Base-by-base conservation (phyloP, 2,797 vertebrate genomes). In the Peromyscus attwateri region DNA sequence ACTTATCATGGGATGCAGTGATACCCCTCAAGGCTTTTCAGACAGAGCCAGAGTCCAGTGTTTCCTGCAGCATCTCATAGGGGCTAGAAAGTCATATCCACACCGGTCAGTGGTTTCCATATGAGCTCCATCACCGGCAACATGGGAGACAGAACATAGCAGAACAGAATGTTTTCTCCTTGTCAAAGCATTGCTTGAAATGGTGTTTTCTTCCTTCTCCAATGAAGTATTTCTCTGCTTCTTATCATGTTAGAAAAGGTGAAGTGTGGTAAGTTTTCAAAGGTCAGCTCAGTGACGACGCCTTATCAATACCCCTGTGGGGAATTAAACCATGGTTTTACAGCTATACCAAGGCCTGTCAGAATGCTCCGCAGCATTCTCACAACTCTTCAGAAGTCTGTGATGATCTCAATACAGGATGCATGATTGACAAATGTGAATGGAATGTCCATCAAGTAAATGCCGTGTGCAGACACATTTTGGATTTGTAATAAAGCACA, bases 61-160 rank as follows among this genome's bases (percentile, higher is more conserved):
- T 34, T 82, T 81, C 88, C 34, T 31, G 2, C 6, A 52, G 40
- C 27, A 37, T 29, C 21, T 19, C 43, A 25, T 0, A 23, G 7
- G 37, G 17, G 6, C 4, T 0, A 37, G 49, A 66, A 83, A 2
- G 1, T 8, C 31, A 89, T 4, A 3, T 34, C 17, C 6, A 13
- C 1, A 3, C 23, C 66, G 43, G 12, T 9, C 40, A 82, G 62
- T 9, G 8, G 16, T 66, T 83, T 71, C 71, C 84, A 57, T 16
- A 14, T 3, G 34, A 62, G 21, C 25, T 25, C 0, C 1, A 43
- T 40, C 1, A 1, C 1, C 16, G 91, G 77, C 0, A 1, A 62
- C 64, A 89, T 40, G 6, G 16, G 8, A 17, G 21, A 23, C 34
- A 13, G 0, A 66, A 57, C 37, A 55, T 0, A 43, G 3, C 29